These are phyloP conservation scores for Lasioglossum vierecki DNA, from an alignment of 2,888 invertebrate species.

Conservation along the genomic window DNA sequence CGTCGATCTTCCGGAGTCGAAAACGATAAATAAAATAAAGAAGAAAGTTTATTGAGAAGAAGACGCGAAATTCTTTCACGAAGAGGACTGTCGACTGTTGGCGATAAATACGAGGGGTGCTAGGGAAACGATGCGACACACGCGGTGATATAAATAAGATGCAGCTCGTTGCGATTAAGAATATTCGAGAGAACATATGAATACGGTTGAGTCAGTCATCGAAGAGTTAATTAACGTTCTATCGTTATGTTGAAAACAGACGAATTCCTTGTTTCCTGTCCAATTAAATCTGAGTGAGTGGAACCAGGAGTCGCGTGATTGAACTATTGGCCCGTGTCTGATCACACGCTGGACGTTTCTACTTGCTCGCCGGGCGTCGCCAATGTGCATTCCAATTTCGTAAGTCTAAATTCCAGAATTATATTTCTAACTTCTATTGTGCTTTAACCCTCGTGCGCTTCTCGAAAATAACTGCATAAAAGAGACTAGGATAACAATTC, in stretches of 20 bases:
- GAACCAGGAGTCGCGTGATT: neutral
- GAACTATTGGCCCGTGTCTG: slow-evolving; percentile 2
- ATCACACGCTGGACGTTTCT: neutral
- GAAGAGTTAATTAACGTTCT: neutral
- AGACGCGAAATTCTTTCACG: neutral
- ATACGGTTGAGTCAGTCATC: neutral
- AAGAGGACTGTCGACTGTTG: neutral
- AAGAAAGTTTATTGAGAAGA: neutral
- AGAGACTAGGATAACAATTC: no score
- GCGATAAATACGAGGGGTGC: neutral
- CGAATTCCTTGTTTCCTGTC: neutral
- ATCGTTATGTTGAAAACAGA: neutral
- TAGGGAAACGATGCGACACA: neutral
- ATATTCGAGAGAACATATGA: neutral
- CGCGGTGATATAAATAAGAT: neutral
- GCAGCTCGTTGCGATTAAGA: neutral
- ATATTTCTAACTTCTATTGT: neutral
- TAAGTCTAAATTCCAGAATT: neutral
- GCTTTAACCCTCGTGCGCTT: no score
- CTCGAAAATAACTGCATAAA: no score
- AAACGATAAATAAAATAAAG: neutral
- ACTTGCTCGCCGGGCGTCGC: neutral
- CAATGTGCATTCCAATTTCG: neutral
- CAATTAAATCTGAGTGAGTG: neutral
- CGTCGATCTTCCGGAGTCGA: neutral